Percentiles rank a stretch among this genome's conserved stretches.
Conservation (phyloP, 2,888 invertebrate species). For the Disparrhopalites patrizii region DNA sequence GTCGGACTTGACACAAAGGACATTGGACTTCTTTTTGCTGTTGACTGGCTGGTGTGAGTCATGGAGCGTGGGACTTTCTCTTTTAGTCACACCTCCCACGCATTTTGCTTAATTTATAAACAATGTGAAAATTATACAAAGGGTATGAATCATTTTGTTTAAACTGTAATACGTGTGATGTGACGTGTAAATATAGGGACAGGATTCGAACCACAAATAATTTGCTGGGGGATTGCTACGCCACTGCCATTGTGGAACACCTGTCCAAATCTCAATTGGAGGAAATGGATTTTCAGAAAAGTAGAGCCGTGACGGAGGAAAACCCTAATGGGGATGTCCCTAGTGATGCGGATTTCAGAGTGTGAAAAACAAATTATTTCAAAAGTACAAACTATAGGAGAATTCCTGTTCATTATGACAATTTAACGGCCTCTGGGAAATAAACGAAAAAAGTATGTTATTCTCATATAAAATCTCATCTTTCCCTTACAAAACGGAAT, state of each 20-base stretch:
- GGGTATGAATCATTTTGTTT: background rate
- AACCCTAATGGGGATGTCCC: too few relatives aligned
- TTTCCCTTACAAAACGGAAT: too few relatives aligned
- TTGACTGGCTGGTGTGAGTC: slow-evolving; percentile 87
- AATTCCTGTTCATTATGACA: too few relatives aligned
- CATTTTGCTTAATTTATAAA: too few relatives aligned
- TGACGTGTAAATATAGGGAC: slow-evolving; percentile 53
- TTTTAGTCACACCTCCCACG: background rate
- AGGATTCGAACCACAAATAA: slow-evolving; percentile 82
- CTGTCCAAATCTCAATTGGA: slow-evolving; percentile 75
- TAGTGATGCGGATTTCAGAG: too few relatives aligned
- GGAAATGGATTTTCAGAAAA: slow-evolving; percentile 58
- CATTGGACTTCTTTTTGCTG: slow-evolving; percentile 75
- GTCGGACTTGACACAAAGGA: slow-evolving; percentile 79
- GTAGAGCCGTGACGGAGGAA: too few relatives aligned
- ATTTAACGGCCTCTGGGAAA: too few relatives aligned
- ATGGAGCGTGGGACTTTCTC: background rate
- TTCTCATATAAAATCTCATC: too few relatives aligned
- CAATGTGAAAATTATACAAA: background rate
- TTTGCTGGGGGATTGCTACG: slow-evolving; percentile 81
- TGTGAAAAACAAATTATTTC: too few relatives aligned
- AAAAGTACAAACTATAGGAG: too few relatives aligned
- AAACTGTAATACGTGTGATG: background rate
- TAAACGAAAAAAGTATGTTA: too few relatives aligned
- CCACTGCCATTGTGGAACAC: slow-evolving; percentile 77